Base-by-base conservation (phyloP, 2,797 vertebrate species). In the Corythornis leucogaster region DNA sequence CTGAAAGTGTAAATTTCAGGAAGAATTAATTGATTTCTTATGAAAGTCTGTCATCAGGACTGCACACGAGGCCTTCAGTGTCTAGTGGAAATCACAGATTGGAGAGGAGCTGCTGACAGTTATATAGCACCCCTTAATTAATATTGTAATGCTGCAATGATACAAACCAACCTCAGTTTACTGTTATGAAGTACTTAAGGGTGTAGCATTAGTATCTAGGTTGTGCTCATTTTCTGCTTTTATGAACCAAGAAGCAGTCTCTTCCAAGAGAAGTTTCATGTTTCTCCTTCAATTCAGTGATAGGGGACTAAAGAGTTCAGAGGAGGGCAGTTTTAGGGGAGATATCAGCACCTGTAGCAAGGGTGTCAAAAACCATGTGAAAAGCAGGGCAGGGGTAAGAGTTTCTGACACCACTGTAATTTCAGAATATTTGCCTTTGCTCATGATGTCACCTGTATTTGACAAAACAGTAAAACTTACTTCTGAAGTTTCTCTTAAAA, bases 381-480 rank as follows among this genome's bases (percentile, higher is more conserved):
- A 66, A 86, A 80, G 28, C 8, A 5, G 9, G n/a, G 25, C 5
- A 0, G 1, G 21, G 0, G 1, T 1, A 14, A 15, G 13, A 26
- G 6, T 62, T 66, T 50, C 26, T 57, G 42, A 54, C 30, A 48
- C 12, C 3, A 30, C 1, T 54, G 16, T 35, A 2, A 1, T 85
- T 93, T 67, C 31, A 64, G 51, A 22, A 33, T 8, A 3, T 62
- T 48, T 85, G 11, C 43, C 85, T 85, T 69, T 82, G 11, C 15
- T 82, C 14, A 8, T 42, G 15, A 61, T 54, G 21, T 35, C 31
- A 50, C 8, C 13, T 58, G 4, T 54, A 28, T 88, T 43, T 77
- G 22, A 31, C 54, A 82, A 89, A 90, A 51, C 4, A 51, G 63
- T 64, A 55, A 67, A 25, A 21, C 6, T 15, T 73, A 11, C 12